Conservation (phyloP, 53 echinoderm and acorn worm genomes). For the Holothuria scabra region DNA sequence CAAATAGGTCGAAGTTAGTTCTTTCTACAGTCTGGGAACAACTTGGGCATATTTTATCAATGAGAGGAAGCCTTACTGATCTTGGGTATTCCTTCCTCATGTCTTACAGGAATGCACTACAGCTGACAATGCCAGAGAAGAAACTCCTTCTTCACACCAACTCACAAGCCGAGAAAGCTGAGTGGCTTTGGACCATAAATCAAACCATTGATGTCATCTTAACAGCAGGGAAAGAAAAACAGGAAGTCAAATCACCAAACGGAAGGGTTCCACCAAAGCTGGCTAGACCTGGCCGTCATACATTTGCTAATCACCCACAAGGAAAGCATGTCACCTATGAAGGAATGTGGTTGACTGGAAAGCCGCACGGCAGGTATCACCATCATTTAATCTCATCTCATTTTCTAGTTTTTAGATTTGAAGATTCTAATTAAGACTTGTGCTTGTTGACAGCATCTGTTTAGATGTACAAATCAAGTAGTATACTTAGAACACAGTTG, state of each 20-base stretch:
- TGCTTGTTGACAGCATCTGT: no score
- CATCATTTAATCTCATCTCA: neutral
- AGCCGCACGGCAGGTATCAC: conserved; percentile 96
- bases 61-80: no score
- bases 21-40: no score
- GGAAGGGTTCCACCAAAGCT: conserved; percentile 82
- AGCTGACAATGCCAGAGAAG: conserved; percentile 85
- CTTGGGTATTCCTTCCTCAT: neutral
- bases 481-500: no score
- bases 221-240: conserved; percentile 49
- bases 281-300: conserved; percentile 77
- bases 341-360: conserved; percentile 89
- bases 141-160: conserved; percentile 65
- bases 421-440: neutral
- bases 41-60: no score
- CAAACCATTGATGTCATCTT: conserved; percentile 86
- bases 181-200: conserved; percentile 96
- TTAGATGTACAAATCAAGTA: no score
- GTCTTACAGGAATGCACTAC: conserved; percentile 78
- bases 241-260: conserved; percentile 28
- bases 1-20: no score
- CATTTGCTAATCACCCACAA: conserved; percentile 68
- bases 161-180: conserved; percentile 80
- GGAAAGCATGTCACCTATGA: conserved; percentile 86
- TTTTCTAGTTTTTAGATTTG: no score